Base-by-base conservation (phyloP, 2,113 vertebrate genomes). In the Oreocharis arfaki region DNA sequence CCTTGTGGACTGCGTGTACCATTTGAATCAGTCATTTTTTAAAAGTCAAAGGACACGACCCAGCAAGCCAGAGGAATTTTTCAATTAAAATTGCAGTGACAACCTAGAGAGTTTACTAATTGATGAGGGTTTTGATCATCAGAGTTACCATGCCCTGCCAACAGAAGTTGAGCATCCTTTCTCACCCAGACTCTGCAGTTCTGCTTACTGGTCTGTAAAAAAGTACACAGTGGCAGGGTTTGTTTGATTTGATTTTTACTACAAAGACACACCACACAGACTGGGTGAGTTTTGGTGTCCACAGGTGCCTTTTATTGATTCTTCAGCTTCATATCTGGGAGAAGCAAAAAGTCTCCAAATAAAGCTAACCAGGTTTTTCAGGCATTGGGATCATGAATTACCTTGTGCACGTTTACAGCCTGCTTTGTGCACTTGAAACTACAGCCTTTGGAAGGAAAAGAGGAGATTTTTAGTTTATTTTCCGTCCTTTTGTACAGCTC, bases 301-400 rank as follows among this genome's bases (percentile, higher is more conserved):
- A 90, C 91, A 89, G 97, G 98, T 98, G 98, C 97, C 97, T 98
- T 98, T 96, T 97, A 94, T 89, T 92, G 57, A 93, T 91, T 87
- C 92, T 96, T 95, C 79, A 89, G 94, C 95, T 97, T 97, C 65
- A 8, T 94, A 53, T 64, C 16, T 75, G 86, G 92, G 84, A 93
- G 84, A 96, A 90, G 88, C 57, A 46, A 64, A 67, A 80, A 86
- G 46, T 96, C 96, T 96, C 92, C 96, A 90, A 84, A 94, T 90
- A 83, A 85, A 95, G 69, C 77, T 63, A 47, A 82, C 63, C 33
- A 26, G 23, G 83, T 81, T 97, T 94, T 84, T 82, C 93, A 95
- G 81, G 81, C 81, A 33, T 18, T 65, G 75, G 52, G 74, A 68
- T 84, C 64, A 50, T 16, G n/a, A 56, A 71, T 95, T 69, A 47